phyloP scores from a whole-genome alignment of 2,797 vertebrate genomes.

The Chaetophractus vellerosus region DNA sequence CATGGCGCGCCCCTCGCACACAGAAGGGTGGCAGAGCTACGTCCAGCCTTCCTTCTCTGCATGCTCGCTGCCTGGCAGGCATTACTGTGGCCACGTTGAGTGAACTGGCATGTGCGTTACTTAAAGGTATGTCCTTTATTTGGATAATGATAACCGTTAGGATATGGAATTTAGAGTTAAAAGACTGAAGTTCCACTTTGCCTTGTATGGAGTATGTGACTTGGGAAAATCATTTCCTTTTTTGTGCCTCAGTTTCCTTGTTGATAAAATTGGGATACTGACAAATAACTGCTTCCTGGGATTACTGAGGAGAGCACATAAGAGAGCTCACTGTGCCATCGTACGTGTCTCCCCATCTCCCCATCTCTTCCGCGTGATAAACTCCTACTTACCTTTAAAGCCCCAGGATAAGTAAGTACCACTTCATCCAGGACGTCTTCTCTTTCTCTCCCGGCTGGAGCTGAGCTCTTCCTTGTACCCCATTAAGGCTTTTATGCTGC shows the following conservation, averaged over 20 bases:
- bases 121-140: background rate
- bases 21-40: background rate
- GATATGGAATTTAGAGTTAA: background rate
- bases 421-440: background rate
- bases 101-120: background rate
- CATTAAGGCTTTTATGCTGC: background rate
- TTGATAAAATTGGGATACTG: background rate
- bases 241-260: background rate
- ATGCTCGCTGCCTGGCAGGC: background rate
- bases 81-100: background rate
- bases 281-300: background rate
- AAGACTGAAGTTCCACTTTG: background rate
- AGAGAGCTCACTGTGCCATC: background rate
- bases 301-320: background rate
- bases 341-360: no score
- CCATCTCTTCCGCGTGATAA: background rate
- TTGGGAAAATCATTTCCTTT: conserved; percentile 36
- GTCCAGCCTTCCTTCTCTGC: background rate
- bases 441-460: background rate
- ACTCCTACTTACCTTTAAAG: conserved; percentile 3
- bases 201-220: background rate
- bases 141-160: background rate
- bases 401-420: background rate
- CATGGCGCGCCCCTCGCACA: background rate
- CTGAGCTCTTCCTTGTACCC: background rate